Conservation (phyloP, 2,113 vertebrate genomes). For the Spea multiplicata region DNA sequence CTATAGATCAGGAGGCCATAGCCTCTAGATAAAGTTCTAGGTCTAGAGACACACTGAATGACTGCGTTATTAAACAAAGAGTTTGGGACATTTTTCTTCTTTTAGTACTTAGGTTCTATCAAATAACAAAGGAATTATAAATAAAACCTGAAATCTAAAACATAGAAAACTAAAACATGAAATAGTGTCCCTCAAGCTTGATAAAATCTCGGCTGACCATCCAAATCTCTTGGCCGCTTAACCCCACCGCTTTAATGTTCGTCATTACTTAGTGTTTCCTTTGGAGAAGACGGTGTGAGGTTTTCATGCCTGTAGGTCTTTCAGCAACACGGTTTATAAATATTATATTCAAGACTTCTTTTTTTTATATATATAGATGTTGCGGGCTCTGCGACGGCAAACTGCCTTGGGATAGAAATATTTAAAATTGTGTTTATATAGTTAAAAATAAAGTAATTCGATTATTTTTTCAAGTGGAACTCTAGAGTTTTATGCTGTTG, state of each 20-base stretch:
- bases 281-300: slow-evolving; percentile 51
- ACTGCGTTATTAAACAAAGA: no score
- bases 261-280: slow-evolving; percentile 44
- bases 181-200: not conserved
- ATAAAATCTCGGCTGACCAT: not conserved
- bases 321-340: slow-evolving; percentile 48
- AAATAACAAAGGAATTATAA: no score
- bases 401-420: slow-evolving; percentile 63
- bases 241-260: not conserved
- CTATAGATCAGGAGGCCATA: no score
- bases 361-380: slow-evolving; percentile 49
- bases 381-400: slow-evolving; percentile 55
- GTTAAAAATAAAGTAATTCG: slow-evolving; percentile 63
- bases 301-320: slow-evolving; percentile 53
- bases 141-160: not conserved
- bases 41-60: no score
- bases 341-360: slow-evolving; percentile 55
- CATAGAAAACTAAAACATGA: not conserved
- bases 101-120: no score
- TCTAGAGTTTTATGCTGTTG: not conserved
- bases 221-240: slow-evolving; percentile 7
- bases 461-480: slow-evolving; percentile 22
- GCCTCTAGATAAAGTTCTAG: no score
- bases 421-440: slow-evolving; percentile 40
- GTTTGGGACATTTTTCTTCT: no score